Evolutionary conservation across 2,797 vertebrate species (phyloP).

Genomic region (Sorex maritimensis): DNA sequence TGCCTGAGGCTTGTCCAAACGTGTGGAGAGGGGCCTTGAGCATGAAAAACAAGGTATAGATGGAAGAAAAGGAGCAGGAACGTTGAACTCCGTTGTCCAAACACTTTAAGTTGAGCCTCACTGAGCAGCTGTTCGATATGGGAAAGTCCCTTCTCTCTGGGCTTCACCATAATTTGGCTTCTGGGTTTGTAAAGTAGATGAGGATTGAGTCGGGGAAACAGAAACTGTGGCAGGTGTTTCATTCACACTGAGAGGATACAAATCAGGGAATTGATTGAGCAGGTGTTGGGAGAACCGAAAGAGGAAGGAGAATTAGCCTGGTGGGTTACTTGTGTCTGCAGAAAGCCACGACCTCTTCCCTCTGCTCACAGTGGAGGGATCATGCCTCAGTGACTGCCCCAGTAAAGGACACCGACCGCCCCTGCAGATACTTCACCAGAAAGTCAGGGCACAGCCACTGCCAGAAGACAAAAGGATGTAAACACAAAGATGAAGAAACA

Average conservation of each 20-base stretch:
- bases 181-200: conserved; percentile 52
- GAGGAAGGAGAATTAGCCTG: conserved; percentile 26
- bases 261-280: conserved; percentile 51
- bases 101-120: not conserved
- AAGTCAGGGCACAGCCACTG: not conserved
- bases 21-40: too few species aligned
- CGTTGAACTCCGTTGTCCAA: not conserved
- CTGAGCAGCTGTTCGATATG: conserved; percentile 15
- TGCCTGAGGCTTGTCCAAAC: too few species aligned
- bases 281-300: conserved; percentile 65
- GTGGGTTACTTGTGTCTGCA: not conserved
- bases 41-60: not conserved
- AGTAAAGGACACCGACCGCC: not conserved
- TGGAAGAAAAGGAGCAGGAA: not conserved
- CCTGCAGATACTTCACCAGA: not conserved
- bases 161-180: conserved; percentile 56
- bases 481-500: not conserved
- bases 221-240: conserved; percentile 72
- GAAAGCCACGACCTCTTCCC: not conserved
- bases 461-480: not conserved
- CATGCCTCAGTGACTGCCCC: not conserved
- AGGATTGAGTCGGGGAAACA: conserved; percentile 66
- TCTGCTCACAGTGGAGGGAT: not conserved
- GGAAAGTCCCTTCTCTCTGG: conserved; percentile 56
- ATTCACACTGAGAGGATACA: conserved; percentile 51